Conservation (phyloP, 1,140 invertebrate species). For the Sycophila sp. region DNA sequence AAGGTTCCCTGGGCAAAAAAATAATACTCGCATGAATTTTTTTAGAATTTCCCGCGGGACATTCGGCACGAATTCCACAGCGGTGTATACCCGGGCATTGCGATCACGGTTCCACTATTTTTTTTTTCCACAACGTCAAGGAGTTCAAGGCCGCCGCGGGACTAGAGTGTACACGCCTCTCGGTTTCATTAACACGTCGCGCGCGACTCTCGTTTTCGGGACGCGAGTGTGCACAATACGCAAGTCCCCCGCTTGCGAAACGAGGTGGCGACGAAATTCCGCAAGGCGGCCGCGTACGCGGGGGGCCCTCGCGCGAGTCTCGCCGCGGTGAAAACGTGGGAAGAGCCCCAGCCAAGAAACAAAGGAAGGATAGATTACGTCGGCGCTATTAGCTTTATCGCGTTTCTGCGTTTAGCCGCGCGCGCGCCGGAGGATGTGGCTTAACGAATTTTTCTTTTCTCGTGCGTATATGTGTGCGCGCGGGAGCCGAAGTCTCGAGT, state of each 20-base stretch:
- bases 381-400: constrained; percentile 24
- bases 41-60: too few relatives aligned
- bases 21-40: too few relatives aligned
- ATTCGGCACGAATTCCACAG: too few relatives aligned
- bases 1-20: too few relatives aligned
- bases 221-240: not conserved
- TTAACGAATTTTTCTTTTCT: too few relatives aligned
- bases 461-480: too few relatives aligned
- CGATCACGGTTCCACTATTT: too few relatives aligned
- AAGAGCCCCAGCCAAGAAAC: constrained; percentile 30
- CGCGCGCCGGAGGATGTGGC: not conserved
- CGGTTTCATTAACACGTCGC: constrained; percentile 5
- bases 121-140: too few relatives aligned
- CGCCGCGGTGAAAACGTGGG: constrained; percentile 49
- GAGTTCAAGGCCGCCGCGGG: constrained; percentile 21
- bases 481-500: too few relatives aligned
- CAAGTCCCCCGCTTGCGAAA: not conserved
- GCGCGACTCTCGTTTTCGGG: constrained; percentile 46
- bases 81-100: too few relatives aligned
- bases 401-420: not conserved
- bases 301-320: not conserved
- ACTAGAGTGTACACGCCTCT: not conserved
- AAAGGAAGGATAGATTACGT: constrained; percentile 40
- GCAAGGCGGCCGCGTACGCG: not conserved
- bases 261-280: not conserved